Percentiles rank a stretch among this genome's conserved stretches.
These are phyloP conservation scores for Caenorhabditis sulstoni DNA, from an alignment of 2,888 invertebrate genomes.

Conservation along the genomic window DNA sequence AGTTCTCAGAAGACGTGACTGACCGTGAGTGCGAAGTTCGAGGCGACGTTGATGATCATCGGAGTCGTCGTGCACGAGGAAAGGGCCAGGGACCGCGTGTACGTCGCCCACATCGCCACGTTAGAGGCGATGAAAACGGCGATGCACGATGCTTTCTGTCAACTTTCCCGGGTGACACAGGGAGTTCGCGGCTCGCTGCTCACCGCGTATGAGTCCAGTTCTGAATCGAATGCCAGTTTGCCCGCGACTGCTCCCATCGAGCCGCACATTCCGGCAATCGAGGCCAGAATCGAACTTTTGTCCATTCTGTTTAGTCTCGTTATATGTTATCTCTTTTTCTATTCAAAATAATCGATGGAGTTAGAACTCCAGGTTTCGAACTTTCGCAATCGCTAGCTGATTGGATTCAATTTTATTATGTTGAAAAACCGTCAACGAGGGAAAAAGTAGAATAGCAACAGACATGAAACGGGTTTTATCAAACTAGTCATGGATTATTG, in stretches of 20 bases:
- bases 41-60: conserved; percentile 57
- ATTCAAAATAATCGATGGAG: background rate
- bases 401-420: conserved; percentile 4
- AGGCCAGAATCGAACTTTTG: conserved; percentile 23
- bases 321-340: conserved; percentile 4
- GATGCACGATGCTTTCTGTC: conserved; percentile 33
- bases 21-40: conserved; percentile 56
- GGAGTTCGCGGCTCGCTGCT: background rate
- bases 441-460: too few relatives aligned
- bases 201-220: conserved; percentile 12
- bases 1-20: background rate
- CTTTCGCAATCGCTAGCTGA: background rate
- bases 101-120: conserved; percentile 56
- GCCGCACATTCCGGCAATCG: conserved; percentile 54
- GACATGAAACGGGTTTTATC: too few relatives aligned
- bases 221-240: conserved; percentile 49
- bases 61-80: conserved; percentile 45
- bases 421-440: background rate
- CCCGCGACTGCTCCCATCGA: conserved; percentile 50
- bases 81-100: conserved; percentile 40
- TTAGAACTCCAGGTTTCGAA: background rate
- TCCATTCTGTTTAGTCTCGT: conserved; percentile 32
- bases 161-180: background rate
- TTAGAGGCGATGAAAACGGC: conserved; percentile 45
- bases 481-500: background rate